Evolutionary conservation across 2,113 vertebrate genomes (phyloP).

Genomic region (Engystomops pustulosus): DNA sequence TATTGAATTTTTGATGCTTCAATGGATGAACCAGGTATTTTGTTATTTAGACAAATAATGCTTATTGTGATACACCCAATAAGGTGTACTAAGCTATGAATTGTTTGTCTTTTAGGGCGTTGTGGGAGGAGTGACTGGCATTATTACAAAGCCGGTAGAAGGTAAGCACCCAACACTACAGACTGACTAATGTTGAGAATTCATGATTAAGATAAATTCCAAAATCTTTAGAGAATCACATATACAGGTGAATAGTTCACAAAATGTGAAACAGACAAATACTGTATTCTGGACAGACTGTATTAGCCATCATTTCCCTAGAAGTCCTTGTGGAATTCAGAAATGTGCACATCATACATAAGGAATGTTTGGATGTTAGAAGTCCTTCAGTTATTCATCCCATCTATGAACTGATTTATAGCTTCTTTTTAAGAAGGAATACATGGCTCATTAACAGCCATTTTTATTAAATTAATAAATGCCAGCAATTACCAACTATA

Average conservation of each 20-base stretch:
- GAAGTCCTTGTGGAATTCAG: conserved; percentile 3
- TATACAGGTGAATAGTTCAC: conserved; percentile 14
- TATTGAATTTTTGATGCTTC: no score
- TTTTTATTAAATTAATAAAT: neutral
- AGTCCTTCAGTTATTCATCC: neutral
- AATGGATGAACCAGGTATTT: no score
- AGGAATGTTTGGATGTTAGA: neutral
- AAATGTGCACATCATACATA: neutral
- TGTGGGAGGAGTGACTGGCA: conserved; percentile 92
- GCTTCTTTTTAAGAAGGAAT: conserved; percentile 12
- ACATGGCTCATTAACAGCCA: neutral
- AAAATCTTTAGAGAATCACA: no score
- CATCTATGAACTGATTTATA: conserved; percentile 10
- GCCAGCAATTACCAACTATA: no score
- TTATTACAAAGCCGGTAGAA: conserved; percentile 96
- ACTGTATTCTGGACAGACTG: neutral
- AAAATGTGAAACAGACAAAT: neutral
- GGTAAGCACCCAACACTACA: conserved; percentile 75
- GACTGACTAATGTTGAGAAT: no score
- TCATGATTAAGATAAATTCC: no score
- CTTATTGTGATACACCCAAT: no score
- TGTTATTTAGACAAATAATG: no score
- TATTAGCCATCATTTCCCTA: neutral
- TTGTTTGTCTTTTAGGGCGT: conserved; percentile 80
- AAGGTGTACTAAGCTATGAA: neutral